Evolutionary conservation across 2,797 vertebrate genomes (phyloP).

Genomic region (Fringilla coelebs): DNA sequence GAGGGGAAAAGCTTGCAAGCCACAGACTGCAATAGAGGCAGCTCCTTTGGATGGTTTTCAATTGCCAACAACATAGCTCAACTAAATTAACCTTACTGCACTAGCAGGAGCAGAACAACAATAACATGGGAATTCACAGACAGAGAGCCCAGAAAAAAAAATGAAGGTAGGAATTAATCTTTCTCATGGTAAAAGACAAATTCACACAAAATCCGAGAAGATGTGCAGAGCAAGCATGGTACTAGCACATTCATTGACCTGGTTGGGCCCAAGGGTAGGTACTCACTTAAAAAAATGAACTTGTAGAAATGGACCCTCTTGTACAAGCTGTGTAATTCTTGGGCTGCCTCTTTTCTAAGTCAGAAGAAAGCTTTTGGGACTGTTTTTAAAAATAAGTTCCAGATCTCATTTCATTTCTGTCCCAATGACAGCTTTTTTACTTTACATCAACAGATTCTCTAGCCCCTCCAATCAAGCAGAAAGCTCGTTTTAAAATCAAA

Average conservation of each 20-base stretch:
- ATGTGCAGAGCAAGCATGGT: not conserved
- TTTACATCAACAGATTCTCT: slow-evolving; percentile 76
- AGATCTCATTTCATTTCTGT: not conserved
- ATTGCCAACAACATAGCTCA: not conserved
- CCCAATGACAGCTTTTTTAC: not conserved
- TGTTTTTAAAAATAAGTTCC: not conserved
- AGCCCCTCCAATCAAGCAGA: slow-evolving; percentile 87
- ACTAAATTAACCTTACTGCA: not conserved
- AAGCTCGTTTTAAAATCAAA: slow-evolving; percentile 93
- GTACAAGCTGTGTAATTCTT: not conserved
- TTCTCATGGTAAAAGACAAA: not conserved
- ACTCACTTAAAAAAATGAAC: not conserved
- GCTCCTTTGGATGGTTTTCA: not conserved
- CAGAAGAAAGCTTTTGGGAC: not conserved
- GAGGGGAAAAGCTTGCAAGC: not conserved
- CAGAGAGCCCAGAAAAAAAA: not conserved
- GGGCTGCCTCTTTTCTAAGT: not conserved
- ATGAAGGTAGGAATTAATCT: not conserved
- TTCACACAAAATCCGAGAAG: not conserved
- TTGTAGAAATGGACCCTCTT: not conserved
- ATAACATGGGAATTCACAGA: not conserved
- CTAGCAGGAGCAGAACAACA: not conserved
- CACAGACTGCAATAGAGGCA: not conserved
- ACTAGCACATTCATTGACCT: not conserved
- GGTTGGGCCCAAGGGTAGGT: not conserved